Conservation (phyloP, 2,888 invertebrate genomes). For the Chrysolina oricalcia region DNA sequence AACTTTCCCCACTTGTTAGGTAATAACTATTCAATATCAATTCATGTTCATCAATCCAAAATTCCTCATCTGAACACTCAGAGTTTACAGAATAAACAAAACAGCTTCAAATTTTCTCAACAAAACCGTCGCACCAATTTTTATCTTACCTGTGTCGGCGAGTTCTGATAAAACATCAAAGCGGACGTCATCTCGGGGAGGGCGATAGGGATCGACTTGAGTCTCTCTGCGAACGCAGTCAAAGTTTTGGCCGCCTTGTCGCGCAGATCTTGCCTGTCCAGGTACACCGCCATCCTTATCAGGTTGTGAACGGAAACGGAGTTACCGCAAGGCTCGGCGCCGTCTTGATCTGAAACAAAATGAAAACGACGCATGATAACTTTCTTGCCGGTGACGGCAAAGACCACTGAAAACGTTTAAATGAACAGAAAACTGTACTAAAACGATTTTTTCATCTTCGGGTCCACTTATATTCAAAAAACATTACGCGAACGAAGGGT, state of each 20-base stretch:
- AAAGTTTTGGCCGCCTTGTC: conserved; percentile 77
- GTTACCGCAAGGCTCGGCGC: conserved; percentile 95
- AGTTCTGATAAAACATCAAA: conserved; percentile 80
- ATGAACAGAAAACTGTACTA: no score
- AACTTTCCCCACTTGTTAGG: no score
- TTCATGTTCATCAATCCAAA: no score
- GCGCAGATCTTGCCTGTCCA: conserved; percentile 76
- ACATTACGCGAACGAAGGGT: no score
- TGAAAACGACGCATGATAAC: background rate
- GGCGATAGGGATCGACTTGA: conserved; percentile 79
- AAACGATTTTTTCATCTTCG: no score
- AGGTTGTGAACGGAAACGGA: conserved; percentile 90
- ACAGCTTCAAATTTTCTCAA: background rate
- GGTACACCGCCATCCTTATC: conserved; percentile 81
- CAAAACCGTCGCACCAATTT: background rate
- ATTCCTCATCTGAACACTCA: no score
- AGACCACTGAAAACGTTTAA: background rate
- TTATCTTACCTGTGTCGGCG: conserved; percentile 81
- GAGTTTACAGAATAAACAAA: background rate
- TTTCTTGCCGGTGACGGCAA: background rate
- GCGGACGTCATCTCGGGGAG: conserved; percentile 86
- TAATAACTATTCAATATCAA: no score
- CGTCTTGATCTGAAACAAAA: conserved; percentile 86
- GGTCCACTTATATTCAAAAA: no score
- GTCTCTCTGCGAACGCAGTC: conserved; percentile 76